Base-by-base conservation (phyloP, 2,888 invertebrate genomes). In the Temnothorax unifasciatus region DNA sequence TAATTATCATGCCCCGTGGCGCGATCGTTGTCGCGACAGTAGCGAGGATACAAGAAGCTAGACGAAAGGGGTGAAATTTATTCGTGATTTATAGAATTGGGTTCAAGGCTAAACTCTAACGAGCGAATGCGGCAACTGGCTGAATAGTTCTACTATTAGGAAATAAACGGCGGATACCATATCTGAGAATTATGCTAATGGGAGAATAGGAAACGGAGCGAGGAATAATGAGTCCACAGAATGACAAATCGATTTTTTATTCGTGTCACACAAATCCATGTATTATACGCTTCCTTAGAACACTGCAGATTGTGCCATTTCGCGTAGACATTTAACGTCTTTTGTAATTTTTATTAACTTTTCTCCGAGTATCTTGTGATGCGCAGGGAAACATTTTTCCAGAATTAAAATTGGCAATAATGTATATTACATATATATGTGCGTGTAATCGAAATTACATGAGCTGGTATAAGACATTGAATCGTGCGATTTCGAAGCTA, bases 1-100 rank as follows among this genome's bases (percentile, higher is more conserved):
- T 92, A 92, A 94, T 93, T 93, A 93, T 92, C 92, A 93, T 92
- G 87, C 91, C 92, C 91, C 90, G 89, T 82, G 90, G 90, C 90
- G 86, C 84, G 77, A 81, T 73, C 84, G 79, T 84, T 89, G 85
- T 86, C 85, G 88, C 87, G 87, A 83, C 89, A 90, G 91, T 90
- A 93, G 89, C 90, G 89, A 90, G 88, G 87, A 86, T 64, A 84
- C 86, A 38, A 66, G 68, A 59, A 52, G 84, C 54, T 34, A 69
- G 69, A 52, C 61, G 76, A 59, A 74, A 77, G 84, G 71, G 61
- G 59, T 83, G 88, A 88, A 92, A 93, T 93, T 92, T 92, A 93
- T 93, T 91, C 83, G 59, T 92, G 92, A 93, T 93, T 92, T 92
- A 92, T 91, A 90, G 91, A 91, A 91, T 38, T 34, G 52, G 50